Evolutionary conservation across 2,797 vertebrate species (phyloP).

Genomic region (Macropus fuliginosus): DNA sequence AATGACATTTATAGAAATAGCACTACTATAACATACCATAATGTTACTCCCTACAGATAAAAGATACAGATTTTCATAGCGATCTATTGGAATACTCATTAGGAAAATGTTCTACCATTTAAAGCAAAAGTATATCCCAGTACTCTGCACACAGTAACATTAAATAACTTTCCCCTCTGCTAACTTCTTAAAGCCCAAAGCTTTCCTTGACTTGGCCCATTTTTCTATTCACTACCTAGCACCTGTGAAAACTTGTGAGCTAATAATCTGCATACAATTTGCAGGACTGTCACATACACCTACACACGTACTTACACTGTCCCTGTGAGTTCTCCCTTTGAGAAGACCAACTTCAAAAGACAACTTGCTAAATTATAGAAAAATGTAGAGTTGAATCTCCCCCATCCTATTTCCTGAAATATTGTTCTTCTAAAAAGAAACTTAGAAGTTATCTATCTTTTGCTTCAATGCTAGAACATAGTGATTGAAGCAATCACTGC

Average conservation of each 20-base stretch:
- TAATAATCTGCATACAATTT: neutral
- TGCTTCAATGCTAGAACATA: constrained; percentile 1
- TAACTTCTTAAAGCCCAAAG: neutral
- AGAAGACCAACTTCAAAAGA: neutral
- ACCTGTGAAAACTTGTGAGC: neutral
- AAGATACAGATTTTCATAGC: neutral
- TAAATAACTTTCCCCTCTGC: neutral
- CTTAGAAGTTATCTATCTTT: neutral
- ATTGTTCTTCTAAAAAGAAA: neutral
- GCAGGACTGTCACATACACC: neutral
- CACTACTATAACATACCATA: neutral
- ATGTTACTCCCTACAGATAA: constrained; percentile 34
- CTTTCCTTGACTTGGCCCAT: neutral
- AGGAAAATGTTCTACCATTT: neutral
- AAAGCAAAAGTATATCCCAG: neutral
- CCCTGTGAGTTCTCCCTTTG: neutral
- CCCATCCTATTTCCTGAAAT: neutral
- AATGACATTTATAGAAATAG: constrained; percentile 35
- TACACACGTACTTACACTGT: neutral
- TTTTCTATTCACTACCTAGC: neutral
- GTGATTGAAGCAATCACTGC: neutral
- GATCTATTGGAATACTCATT: neutral
- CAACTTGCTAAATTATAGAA: neutral
- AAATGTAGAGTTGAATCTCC: neutral
- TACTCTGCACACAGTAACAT: neutral